Percentiles rank a stretch among this genome's conserved stretches.
These are phyloP conservation scores for Chelmon rostratus DNA, from an alignment of 2,797 vertebrate species.

Conservation along the genomic window DNA sequence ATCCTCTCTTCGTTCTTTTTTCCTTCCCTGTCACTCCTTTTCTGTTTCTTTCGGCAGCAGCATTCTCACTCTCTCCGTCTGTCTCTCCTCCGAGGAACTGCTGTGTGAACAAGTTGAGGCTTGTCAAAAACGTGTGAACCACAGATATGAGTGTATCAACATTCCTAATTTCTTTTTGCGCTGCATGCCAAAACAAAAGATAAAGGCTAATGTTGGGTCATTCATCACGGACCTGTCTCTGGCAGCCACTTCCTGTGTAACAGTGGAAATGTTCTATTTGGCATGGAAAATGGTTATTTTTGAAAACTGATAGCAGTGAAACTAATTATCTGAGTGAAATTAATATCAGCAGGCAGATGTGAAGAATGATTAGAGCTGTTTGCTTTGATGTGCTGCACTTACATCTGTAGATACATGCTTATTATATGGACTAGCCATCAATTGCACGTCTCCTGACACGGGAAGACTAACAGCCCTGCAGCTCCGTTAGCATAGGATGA, in stretches of 20 bases:
- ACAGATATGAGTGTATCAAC: slow-evolving; percentile 87
- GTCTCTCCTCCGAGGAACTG: slow-evolving; percentile 67
- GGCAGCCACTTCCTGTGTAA: slow-evolving; percentile 72
- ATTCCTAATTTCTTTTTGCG: slow-evolving; percentile 87
- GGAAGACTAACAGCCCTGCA: slow-evolving; percentile 43
- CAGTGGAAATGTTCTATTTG: slow-evolving; percentile 78
- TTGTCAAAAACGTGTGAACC: slow-evolving; percentile 84
- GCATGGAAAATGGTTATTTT: slow-evolving; percentile 70
- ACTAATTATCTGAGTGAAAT: slow-evolving; percentile 71
- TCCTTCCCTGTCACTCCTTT: slow-evolving; percentile 66
- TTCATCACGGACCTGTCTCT: slow-evolving; percentile 76
- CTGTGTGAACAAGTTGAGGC: slow-evolving; percentile 80
- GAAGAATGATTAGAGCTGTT: slow-evolving; percentile 58
- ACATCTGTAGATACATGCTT: slow-evolving; percentile 74
- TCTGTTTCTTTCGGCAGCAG: slow-evolving; percentile 59
- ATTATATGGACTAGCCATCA: slow-evolving; percentile 48
- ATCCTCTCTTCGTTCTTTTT: slow-evolving; percentile 77
- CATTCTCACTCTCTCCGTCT: slow-evolving; percentile 64
- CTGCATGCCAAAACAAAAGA: slow-evolving; percentile 84
- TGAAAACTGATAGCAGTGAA: slow-evolving; percentile 70
- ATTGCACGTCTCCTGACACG: slow-evolving; percentile 45
- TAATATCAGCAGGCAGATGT: slow-evolving; percentile 68
- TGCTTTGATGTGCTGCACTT: slow-evolving; percentile 62
- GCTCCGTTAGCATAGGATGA: slow-evolving; percentile 60
- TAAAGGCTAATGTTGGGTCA: slow-evolving; percentile 82